A percentile compares a stretch with the other conserved stretches of the same genome.
Evolutionary conservation across 1,140 invertebrate species (phyloP).

Genomic region (Conopomorpha cramerella): DNA sequence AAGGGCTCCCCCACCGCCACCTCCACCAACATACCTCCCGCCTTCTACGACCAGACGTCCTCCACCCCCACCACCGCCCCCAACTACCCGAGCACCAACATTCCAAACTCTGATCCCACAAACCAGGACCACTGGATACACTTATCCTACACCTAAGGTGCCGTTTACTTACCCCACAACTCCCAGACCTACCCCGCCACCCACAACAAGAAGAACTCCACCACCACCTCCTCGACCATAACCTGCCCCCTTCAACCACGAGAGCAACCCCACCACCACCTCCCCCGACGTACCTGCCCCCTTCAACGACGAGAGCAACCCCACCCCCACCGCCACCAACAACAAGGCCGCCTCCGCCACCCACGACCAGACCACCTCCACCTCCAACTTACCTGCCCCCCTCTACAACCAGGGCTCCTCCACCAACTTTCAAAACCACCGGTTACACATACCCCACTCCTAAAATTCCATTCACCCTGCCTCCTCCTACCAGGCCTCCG

Average conservation of each 20-base stretch:
- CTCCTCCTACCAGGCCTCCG: background rate
- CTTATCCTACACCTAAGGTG: background rate
- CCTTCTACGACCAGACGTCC: background rate
- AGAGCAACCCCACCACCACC: constrained; percentile 2
- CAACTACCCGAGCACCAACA: constrained; percentile 5
- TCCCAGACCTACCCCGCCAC: constrained; percentile 1
- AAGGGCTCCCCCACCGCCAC: constrained; percentile 5
- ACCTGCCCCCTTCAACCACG: constrained; percentile 4
- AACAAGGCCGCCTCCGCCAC: background rate
- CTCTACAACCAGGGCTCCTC: background rate
- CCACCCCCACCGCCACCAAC: background rate
- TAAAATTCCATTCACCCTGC: constrained; percentile 1
- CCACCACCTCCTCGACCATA: background rate
- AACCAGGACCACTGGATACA: background rate
- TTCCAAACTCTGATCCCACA: background rate
- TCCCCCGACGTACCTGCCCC: background rate
- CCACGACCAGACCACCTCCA: constrained; percentile 1
- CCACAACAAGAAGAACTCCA: background rate
- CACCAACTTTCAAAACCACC: constrained; percentile 1
- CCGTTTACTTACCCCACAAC: constrained; percentile 4
- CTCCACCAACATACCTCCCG: constrained; percentile 2
- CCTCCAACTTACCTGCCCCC: background rate
- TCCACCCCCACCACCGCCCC: constrained; percentile 7
- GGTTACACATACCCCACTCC: constrained; percentile 1
- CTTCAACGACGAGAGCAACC: background rate